phyloP scores from a whole-genome alignment of 2,888 invertebrate genomes.

The Matsumyia berberina region DNA sequence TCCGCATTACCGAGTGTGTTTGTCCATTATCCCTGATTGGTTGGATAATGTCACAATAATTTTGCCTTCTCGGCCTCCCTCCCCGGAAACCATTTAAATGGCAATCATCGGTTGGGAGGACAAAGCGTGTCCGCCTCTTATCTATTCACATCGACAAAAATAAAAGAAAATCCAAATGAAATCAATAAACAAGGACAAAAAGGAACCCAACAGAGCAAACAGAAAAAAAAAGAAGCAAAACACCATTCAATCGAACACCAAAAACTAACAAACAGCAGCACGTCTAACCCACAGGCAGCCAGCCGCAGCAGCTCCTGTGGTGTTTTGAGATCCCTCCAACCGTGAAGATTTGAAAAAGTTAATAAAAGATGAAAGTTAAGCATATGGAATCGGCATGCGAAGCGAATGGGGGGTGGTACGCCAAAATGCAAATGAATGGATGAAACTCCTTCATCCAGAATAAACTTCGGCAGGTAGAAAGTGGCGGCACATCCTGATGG shows the following conservation, averaged over 20 bases:
- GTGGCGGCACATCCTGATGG: slow-evolving; percentile 16
- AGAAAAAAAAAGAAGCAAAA: slow-evolving; percentile 47
- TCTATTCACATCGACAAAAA: slow-evolving; percentile 7
- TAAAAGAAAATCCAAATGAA: slow-evolving; percentile 33
- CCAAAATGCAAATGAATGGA: slow-evolving; percentile 65
- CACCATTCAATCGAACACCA: slow-evolving; percentile 64
- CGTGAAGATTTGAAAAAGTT: slow-evolving; percentile 75
- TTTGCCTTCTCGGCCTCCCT: slow-evolving; percentile 27
- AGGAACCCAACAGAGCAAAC: too few relatives aligned
- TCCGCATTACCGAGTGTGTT: slow-evolving; percentile 73
- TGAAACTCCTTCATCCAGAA: slow-evolving; percentile 68
- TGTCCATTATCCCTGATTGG: slow-evolving; percentile 75
- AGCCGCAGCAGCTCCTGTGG: slow-evolving; percentile 19
- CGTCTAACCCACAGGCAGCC: slow-evolving; percentile 32
- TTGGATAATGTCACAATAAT: slow-evolving; percentile 74
- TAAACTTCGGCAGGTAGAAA: slow-evolving; percentile 62
- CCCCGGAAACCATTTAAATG: slow-evolving; percentile 69
- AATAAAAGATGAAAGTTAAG: slow-evolving; percentile 76
- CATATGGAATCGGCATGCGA: slow-evolving; percentile 52
- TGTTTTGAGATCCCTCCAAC: slow-evolving; percentile 66
- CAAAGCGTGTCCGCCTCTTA: slow-evolving; percentile 39
- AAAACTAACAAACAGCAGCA: slow-evolving; percentile 43
- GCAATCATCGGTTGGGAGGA: slow-evolving; percentile 60
- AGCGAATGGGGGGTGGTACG: not conserved
- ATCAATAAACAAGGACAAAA: slow-evolving; percentile 69